Conservation (phyloP, 2,113 vertebrate species). For the Cheirogaleus medius region DNA sequence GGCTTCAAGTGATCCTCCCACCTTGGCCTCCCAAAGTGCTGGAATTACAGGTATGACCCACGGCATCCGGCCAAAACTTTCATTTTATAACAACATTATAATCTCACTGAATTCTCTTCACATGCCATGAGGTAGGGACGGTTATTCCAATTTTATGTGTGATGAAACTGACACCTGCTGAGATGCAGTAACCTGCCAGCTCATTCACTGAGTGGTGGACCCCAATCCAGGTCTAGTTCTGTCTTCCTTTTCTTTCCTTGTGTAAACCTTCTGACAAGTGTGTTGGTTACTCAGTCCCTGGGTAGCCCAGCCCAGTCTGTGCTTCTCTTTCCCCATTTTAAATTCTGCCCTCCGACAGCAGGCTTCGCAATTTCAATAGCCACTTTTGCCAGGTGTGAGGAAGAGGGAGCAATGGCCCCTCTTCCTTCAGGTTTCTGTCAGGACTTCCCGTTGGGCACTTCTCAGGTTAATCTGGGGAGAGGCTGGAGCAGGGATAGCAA, state of each 20-base stretch:
- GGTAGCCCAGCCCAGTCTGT: not conserved
- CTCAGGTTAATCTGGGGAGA: not conserved
- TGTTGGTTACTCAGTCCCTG: too few species aligned
- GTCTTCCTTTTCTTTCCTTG: not conserved
- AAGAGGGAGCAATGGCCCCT: not conserved
- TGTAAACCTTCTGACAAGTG: not conserved
- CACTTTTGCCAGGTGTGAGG: not conserved
- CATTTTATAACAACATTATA: not conserved
- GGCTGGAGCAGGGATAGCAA: not conserved
- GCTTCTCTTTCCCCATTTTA: not conserved
- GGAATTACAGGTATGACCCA: too few species aligned
- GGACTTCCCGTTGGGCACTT: not conserved
- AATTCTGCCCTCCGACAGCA: not conserved
- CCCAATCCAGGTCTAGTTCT: not conserved
- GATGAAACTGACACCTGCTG: not conserved
- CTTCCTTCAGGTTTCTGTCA: not conserved
- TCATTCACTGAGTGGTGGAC: fast-evolving
- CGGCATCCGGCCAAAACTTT: not conserved
- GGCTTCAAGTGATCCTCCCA: too few species aligned
- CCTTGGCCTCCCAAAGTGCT: too few species aligned
- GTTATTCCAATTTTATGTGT: not conserved
- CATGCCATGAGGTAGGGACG: fast-evolving
- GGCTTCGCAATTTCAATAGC: not conserved
- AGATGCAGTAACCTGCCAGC: not conserved
- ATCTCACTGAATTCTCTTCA: not conserved